Base-by-base conservation (phyloP, 2,888 invertebrate species). In the Plebejus argus region DNA sequence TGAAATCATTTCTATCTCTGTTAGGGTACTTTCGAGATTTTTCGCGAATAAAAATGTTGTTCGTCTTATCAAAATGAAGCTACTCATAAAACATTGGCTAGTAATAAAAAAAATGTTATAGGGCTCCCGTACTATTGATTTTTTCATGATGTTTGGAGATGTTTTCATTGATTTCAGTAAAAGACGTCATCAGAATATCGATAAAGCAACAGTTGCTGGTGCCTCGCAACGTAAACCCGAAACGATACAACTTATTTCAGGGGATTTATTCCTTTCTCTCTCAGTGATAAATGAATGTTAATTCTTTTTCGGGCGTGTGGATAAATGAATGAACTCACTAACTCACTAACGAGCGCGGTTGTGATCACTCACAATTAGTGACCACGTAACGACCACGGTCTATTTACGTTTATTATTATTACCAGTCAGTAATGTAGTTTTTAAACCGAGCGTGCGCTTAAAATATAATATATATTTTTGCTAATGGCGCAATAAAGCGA, bases 371-470 rank as follows among this genome's bases (percentile, higher is more conserved):
- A 72, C 72, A 72, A 72, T 72, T 72, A 72, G 45, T 72, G 72
- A 72, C 72, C 49, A 72, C 72, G 72, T 72, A 72, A 72, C 45
- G 72, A 45, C 72, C 72, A 49, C 72, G 72, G n/a, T 23, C 23
- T 72, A 72, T 72, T 72, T 72, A 72, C 39, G 72, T 72, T 72
- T 72, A 72, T 72, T 72, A 45, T 72, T 72, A 72, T 72, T 33
- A 66, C 66, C 66, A 28, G 23, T 28, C 66, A 66, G 66, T 66
- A 71, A 71, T 71, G 35, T 71, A 71, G n/a, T 71, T 71, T 70
- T 71, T 71, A 39, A 66, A 33, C 66, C 61, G 23, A 23, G 61
- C 12, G 6, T 28, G 66, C 5, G 28, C 28, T 28, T 33, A 1
- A 28, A 20, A 58, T 58, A 20, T 58, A 58, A 6, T 28, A 66